A percentile compares a stretch with the other conserved stretches of the same genome.
These are phyloP conservation scores for Drosophila mimetica DNA, from an alignment of 2,888 invertebrate genomes.

Conservation along the genomic window DNA sequence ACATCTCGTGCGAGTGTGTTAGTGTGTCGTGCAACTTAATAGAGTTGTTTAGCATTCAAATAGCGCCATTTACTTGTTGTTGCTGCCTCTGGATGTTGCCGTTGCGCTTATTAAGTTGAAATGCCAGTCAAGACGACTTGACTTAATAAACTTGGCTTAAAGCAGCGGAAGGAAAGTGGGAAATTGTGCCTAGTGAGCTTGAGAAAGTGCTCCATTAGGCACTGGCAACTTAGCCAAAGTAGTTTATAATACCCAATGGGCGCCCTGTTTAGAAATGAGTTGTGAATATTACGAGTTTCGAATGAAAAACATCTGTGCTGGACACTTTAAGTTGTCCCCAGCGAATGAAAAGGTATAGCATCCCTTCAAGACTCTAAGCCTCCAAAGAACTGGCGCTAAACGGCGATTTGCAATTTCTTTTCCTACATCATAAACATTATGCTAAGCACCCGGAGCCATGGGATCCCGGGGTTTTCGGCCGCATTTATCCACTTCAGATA, in stretches of 20 bases:
- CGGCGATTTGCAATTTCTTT: slow-evolving; percentile 55
- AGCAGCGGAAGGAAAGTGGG: slow-evolving; percentile 46
- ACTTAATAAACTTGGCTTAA: slow-evolving; percentile 76
- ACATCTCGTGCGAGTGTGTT: slow-evolving; percentile 26
- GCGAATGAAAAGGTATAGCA: background rate
- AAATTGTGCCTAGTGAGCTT: slow-evolving; percentile 52
- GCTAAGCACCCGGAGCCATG: slow-evolving; percentile 59
- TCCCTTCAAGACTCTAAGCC: slow-evolving; percentile 46
- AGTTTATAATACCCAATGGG: slow-evolving; percentile 49
- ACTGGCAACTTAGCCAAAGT: slow-evolving; percentile 59
- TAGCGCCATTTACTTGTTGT: slow-evolving; percentile 65
- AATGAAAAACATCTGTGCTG: slow-evolving; percentile 10
- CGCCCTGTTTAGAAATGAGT: slow-evolving; percentile 20
- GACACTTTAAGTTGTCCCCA: background rate
- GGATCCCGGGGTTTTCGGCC: slow-evolving; percentile 52
- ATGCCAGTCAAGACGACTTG: slow-evolving; percentile 62
- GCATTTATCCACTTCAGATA: slow-evolving; percentile 72
- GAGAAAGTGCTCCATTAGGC: slow-evolving; percentile 49
- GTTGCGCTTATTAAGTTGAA: slow-evolving; percentile 72
- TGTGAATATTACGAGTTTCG: slow-evolving; percentile 5
- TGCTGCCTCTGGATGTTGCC: slow-evolving; percentile 35
- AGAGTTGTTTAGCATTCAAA: slow-evolving; percentile 78
- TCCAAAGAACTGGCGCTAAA: slow-evolving; percentile 44
- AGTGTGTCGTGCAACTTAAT: slow-evolving; percentile 76
- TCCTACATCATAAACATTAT: slow-evolving; percentile 74